Conservation (phyloP, 2,888 invertebrate species). For the Arge pagana region DNA sequence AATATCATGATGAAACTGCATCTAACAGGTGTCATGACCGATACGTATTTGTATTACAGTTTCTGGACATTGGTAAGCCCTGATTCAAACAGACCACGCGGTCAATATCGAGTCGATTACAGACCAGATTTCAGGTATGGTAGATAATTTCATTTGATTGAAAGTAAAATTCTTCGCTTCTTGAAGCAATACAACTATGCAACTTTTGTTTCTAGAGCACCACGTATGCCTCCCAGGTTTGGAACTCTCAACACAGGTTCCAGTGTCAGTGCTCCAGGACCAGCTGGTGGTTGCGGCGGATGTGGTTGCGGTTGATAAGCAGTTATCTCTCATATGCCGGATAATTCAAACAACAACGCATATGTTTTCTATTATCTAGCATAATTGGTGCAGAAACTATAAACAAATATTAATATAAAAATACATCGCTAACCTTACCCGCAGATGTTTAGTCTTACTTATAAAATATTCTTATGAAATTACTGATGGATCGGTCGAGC, state of each 20-base stretch:
- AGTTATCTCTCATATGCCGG: background rate
- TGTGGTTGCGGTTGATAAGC: conserved; percentile 4
- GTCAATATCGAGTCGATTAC: background rate
- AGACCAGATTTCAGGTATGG: conserved; percentile 12
- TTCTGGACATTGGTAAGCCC: conserved; percentile 6
- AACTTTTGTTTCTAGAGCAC: conserved; percentile 3
- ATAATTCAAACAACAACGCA: background rate
- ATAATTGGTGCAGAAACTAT: too few species aligned
- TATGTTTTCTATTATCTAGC: background rate
- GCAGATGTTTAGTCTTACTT: too few species aligned
- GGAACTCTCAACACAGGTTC: conserved; percentile 7
- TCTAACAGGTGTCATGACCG: too few species aligned
- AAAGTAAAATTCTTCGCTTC: background rate
- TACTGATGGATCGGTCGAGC: too few species aligned
- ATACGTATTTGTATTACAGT: too few species aligned
- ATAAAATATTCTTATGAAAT: too few species aligned
- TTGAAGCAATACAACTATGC: background rate
- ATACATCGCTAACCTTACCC: too few species aligned
- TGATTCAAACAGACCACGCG: background rate
- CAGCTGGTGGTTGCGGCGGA: conserved; percentile 3
- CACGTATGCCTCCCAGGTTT: conserved; percentile 11
- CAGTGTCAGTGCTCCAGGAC: conserved; percentile 4
- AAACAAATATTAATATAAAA: too few species aligned
- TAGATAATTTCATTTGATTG: background rate
- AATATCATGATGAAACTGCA: too few species aligned